Evolutionary conservation across 2,888 invertebrate genomes (phyloP).

Genomic region (Andrena dorsata): DNA sequence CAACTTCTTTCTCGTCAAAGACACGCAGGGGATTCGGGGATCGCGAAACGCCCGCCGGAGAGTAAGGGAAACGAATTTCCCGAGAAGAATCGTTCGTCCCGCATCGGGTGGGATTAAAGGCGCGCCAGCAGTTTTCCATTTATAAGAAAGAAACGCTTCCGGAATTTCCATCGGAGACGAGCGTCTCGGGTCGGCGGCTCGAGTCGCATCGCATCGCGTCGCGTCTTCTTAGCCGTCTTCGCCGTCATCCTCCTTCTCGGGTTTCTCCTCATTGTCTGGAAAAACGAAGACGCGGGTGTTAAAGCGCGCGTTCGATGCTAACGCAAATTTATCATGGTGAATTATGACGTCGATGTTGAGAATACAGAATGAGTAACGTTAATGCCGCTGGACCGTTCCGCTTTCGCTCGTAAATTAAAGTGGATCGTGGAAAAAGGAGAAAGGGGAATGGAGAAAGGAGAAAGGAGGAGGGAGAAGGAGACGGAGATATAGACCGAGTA

Average conservation of each 20-base stretch:
- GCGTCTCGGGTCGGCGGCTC: neutral
- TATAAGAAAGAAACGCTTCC: slow-evolving; percentile 79
- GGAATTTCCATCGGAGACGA: slow-evolving; percentile 68
- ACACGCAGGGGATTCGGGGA: slow-evolving; percentile 13
- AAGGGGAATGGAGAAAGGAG: too few relatives aligned
- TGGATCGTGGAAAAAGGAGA: slow-evolving; percentile 45
- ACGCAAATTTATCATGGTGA: slow-evolving; percentile 74
- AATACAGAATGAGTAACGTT: slow-evolving; percentile 75
- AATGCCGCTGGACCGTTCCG: slow-evolving; percentile 66
- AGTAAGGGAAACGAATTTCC: slow-evolving; percentile 2
- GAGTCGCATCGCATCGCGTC: neutral
- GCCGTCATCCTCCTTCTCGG: slow-evolving; percentile 62
- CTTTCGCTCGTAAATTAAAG: slow-evolving; percentile 72
- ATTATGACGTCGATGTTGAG: slow-evolving; percentile 74
- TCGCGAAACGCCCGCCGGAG: slow-evolving; percentile 24
- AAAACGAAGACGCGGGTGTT: slow-evolving; percentile 61
- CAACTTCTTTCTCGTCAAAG: neutral
- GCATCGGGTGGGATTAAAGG: slow-evolving; percentile 76
- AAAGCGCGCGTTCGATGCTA: slow-evolving; percentile 70
- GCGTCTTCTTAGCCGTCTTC: slow-evolving; percentile 1
- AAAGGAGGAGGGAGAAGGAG: too few relatives aligned
- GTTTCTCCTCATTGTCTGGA: slow-evolving; percentile 64
- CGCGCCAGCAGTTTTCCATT: slow-evolving; percentile 78
- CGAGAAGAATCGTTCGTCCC: slow-evolving; percentile 74
- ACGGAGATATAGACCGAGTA: neutral